Evolutionary conservation across 2,888 invertebrate species (phyloP).

Genomic region (Mythimna albipuncta): DNA sequence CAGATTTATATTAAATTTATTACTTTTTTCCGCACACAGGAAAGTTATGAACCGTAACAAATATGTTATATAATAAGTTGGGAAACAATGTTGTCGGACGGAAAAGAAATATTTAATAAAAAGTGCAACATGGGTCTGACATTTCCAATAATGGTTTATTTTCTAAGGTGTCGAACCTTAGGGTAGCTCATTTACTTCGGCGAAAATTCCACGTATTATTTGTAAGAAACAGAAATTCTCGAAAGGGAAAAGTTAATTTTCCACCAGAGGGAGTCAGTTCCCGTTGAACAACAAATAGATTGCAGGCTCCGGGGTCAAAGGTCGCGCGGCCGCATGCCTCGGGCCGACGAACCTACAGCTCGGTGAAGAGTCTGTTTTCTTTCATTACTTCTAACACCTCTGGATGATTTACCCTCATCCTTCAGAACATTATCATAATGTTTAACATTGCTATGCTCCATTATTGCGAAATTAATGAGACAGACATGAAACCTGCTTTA

Average conservation of each 20-base stretch:
- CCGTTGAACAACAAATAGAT: slow-evolving; percentile 46
- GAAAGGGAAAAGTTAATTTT: slow-evolving; percentile 51
- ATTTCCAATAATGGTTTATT: slow-evolving; percentile 38
- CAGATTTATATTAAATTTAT: background rate
- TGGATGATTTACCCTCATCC: slow-evolving; percentile 32
- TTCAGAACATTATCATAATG: slow-evolving; percentile 30
- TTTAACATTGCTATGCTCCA: background rate
- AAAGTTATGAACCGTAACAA: slow-evolving; percentile 10
- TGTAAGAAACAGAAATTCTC: slow-evolving; percentile 25
- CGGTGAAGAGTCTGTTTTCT: slow-evolving; percentile 30
- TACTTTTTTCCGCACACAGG: background rate
- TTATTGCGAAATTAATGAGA: no score
- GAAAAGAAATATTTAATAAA: slow-evolving; percentile 10
- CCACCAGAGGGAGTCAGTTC: slow-evolving; percentile 44
- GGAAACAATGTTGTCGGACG: slow-evolving; percentile 2
- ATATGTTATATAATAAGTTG: no score
- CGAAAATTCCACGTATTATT: slow-evolving; percentile 19
- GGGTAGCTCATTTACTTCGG: slow-evolving; percentile 13
- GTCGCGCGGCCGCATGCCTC: slow-evolving; percentile 38
- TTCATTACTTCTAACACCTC: slow-evolving; percentile 50
- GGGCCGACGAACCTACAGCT: slow-evolving; percentile 66
- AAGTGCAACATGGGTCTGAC: slow-evolving; percentile 34
- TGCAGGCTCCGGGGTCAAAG: slow-evolving; percentile 74
- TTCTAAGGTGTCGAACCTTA: slow-evolving; percentile 23
- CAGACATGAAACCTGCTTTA: no score